Evolutionary conservation across 2,888 invertebrate species (phyloP).

Genomic region (Lordiphosa andalusiaca): DNA sequence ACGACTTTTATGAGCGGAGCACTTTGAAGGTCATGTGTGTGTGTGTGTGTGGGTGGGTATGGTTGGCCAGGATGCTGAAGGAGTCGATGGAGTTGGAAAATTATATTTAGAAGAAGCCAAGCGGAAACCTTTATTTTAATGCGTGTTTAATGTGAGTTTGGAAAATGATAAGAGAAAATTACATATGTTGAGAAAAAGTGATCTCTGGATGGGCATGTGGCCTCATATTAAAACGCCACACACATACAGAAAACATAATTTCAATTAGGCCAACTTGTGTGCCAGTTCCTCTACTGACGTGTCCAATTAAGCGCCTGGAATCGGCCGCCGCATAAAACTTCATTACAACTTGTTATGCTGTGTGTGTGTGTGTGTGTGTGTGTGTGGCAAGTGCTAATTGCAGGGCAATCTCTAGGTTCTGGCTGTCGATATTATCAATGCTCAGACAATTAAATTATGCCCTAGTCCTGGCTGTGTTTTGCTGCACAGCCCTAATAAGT

Average conservation of each 20-base stretch:
- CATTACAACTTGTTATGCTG: constrained; percentile 24
- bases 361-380: constrained; percentile 2
- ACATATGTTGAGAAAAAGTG: too few relatives aligned
- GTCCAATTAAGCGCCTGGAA: constrained; percentile 60
- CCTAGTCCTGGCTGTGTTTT: too few relatives aligned
- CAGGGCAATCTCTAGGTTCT: too few relatives aligned
- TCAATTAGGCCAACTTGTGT: constrained; percentile 54
- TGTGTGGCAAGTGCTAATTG: constrained; percentile 9
- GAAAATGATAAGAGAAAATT: too few relatives aligned
- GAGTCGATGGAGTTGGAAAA: constrained; percentile 2
- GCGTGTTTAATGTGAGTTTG: too few relatives aligned
- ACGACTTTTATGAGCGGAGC: constrained; percentile 3
- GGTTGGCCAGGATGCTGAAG: constrained; percentile 14
- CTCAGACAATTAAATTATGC: too few relatives aligned
- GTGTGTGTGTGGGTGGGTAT: constrained; percentile 14
- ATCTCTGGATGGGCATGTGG: too few relatives aligned
- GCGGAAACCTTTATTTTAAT: too few relatives aligned
- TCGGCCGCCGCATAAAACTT: constrained; percentile 24
- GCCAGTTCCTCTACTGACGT: constrained; percentile 19
- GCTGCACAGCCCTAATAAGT: too few relatives aligned
- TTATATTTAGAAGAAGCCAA: neutral
- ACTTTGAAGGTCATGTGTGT: constrained; percentile 35
- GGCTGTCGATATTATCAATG: too few relatives aligned
- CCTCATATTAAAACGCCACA: too few relatives aligned
- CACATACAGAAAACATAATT: constrained; percentile 39